phyloP scores from a whole-genome alignment of 1,140 invertebrate genomes.

The Drosophila busckii region DNA sequence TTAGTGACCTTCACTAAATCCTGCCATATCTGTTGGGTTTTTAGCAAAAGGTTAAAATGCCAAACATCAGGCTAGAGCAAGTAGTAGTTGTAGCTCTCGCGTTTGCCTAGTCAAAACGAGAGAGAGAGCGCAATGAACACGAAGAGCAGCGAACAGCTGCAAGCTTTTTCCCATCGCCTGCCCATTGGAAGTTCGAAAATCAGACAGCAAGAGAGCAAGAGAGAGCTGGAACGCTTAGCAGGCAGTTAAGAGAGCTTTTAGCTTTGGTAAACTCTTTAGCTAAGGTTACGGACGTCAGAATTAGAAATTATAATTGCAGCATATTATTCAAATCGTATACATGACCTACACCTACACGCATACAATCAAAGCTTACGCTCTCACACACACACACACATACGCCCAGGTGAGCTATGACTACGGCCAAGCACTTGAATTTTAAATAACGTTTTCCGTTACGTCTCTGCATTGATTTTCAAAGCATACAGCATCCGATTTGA shows the following conservation, averaged over 20 bases:
- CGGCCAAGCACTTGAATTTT: slow-evolving; percentile 53
- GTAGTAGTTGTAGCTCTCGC: slow-evolving; percentile 33
- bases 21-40: slow-evolving; percentile 51
- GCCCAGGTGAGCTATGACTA: slow-evolving; percentile 35
- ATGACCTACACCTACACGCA: slow-evolving; percentile 56
- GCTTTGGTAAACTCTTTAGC: slow-evolving; percentile 4
- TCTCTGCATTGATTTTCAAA: slow-evolving; percentile 34
- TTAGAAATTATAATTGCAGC: slow-evolving; percentile 76
- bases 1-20: slow-evolving; percentile 68
- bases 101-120: background rate
- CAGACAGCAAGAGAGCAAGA: background rate
- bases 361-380: background rate
- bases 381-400: slow-evolving; percentile 2
- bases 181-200: slow-evolving; percentile 53
- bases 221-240: background rate
- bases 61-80: slow-evolving; percentile 49
- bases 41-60: slow-evolving; percentile 71
- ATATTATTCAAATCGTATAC: slow-evolving; percentile 68
- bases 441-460: slow-evolving; percentile 36
- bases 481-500: slow-evolving; percentile 2
- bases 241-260: slow-evolving; percentile 48
- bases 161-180: slow-evolving; percentile 41
- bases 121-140: slow-evolving; percentile 1
- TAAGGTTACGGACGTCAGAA: slow-evolving; percentile 61
- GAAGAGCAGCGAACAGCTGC: slow-evolving; percentile 5